Evolutionary conservation across 2,113 vertebrate genomes (phyloP).

Genomic region (Formicarius rufipectus): DNA sequence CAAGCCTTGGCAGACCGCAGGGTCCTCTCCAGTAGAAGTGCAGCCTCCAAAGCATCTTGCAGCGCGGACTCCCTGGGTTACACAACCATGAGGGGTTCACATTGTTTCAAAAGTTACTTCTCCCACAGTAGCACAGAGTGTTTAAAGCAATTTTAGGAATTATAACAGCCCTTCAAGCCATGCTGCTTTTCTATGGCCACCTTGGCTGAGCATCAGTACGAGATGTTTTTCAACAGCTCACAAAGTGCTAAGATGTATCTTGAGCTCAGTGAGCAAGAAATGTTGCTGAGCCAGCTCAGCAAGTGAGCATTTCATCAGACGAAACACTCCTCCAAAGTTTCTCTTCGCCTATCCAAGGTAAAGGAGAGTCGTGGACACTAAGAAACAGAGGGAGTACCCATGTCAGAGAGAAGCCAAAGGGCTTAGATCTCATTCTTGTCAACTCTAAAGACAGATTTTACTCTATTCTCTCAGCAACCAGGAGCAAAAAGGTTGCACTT

Average conservation of each 20-base stretch:
- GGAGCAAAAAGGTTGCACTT: background rate
- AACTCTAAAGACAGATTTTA: background rate
- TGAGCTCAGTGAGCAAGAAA: background rate
- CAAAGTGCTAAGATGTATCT: constrained; percentile 12
- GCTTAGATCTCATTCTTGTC: background rate
- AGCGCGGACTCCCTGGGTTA: background rate
- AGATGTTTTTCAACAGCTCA: constrained; percentile 18
- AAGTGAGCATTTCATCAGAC: background rate
- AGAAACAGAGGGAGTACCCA: background rate
- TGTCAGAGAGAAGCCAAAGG: background rate
- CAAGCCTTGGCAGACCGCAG: background rate
- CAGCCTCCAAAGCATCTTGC: background rate
- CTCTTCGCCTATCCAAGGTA: background rate
- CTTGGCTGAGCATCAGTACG: background rate
- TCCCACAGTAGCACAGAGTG: background rate
- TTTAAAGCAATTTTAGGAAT: constrained; percentile 32
- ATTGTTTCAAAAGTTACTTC: constrained; percentile 3
- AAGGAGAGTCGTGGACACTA: background rate
- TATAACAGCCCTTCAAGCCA: background rate
- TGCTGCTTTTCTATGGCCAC: background rate
- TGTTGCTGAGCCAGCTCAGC: background rate
- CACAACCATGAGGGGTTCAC: background rate
- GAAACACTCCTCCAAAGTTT: background rate
- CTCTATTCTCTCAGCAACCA: background rate
- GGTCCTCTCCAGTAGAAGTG: background rate